Evolutionary conservation across 2,113 vertebrate species (phyloP).

Genomic region (Strix aluco): DNA sequence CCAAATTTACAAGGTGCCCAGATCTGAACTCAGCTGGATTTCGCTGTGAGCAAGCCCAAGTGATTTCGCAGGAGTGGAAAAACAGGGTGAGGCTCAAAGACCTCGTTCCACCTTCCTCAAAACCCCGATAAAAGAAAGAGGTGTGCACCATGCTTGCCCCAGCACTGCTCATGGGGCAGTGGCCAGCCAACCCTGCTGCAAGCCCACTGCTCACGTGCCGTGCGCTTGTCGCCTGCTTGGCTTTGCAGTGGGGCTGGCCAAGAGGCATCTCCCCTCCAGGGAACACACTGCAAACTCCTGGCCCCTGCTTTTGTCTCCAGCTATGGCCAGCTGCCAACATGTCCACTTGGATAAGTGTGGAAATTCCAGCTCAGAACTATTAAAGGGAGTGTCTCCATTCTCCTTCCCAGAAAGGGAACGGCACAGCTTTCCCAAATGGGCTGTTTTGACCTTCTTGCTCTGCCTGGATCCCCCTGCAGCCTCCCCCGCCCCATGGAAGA

Average conservation of each 20-base stretch:
- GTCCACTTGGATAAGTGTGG: neutral
- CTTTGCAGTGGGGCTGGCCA: neutral
- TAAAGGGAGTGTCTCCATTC: neutral
- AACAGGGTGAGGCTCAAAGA: neutral
- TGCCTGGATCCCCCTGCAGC: neutral
- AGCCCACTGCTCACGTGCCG: fast-evolving
- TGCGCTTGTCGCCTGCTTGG: fast-evolving
- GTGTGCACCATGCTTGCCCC: neutral
- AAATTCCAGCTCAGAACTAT: neutral
- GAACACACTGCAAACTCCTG: fast-evolving
- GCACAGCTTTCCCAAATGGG: neutral
- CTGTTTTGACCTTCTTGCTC: neutral
- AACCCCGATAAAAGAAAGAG: neutral
- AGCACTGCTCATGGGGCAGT: fast-evolving
- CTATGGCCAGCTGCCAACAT: neutral
- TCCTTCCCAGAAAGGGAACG: fast-evolving
- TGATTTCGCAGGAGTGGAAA: neutral
- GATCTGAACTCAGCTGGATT: neutral
- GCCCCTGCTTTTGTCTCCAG: neutral
- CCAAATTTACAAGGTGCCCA: neutral
- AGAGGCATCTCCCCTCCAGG: neutral
- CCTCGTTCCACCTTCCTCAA: neutral
- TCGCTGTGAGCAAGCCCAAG: neutral
- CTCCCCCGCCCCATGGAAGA: fast-evolving
- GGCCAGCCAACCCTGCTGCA: neutral